phyloP scores from a whole-genome alignment of 1,140 invertebrate species.

The Dendroctonus valens region DNA sequence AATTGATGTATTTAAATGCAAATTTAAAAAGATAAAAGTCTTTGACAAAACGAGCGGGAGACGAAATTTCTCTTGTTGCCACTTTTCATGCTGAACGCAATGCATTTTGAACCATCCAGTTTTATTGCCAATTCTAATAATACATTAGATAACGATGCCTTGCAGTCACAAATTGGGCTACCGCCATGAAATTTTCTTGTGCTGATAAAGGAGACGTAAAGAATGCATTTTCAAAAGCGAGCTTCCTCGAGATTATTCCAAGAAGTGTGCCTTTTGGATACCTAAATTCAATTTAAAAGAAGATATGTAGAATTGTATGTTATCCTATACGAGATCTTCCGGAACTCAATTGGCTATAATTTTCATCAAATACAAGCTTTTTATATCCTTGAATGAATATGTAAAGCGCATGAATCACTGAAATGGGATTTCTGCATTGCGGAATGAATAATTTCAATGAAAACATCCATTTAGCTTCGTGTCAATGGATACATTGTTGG shows the following conservation, averaged over 20 bases:
- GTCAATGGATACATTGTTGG: too few relatives aligned
- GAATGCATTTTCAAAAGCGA: conserved; percentile 17
- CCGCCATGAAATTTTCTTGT: conserved; percentile 10
- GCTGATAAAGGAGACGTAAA: conserved; percentile 11
- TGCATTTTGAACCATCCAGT: too few relatives aligned
- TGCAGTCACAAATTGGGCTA: conserved; percentile 2
- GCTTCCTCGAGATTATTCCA: conserved; percentile 22
- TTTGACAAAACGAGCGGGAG: too few relatives aligned
- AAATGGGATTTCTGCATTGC: conserved; percentile 23
- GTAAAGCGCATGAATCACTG: conserved; percentile 12
- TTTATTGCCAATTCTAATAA: too few relatives aligned
- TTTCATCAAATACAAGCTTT: conserved; percentile 18
- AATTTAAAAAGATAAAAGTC: too few relatives aligned
- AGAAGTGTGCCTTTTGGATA: conserved; percentile 20
- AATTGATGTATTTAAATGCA: too few relatives aligned
- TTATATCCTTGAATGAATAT: conserved; percentile 14
- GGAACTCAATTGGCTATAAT: conserved; percentile 21
- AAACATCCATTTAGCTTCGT: too few relatives aligned
- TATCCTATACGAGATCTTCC: conserved; percentile 12
- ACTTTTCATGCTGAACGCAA: too few relatives aligned
- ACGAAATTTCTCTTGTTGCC: too few relatives aligned
- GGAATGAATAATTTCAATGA: conserved; percentile 1
- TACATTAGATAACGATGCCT: neutral
- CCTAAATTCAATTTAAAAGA: conserved; percentile 21
- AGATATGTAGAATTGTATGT: conserved; percentile 13